Base-by-base conservation (phyloP, 2,113 vertebrate species). In the Callospermophilus lateralis region DNA sequence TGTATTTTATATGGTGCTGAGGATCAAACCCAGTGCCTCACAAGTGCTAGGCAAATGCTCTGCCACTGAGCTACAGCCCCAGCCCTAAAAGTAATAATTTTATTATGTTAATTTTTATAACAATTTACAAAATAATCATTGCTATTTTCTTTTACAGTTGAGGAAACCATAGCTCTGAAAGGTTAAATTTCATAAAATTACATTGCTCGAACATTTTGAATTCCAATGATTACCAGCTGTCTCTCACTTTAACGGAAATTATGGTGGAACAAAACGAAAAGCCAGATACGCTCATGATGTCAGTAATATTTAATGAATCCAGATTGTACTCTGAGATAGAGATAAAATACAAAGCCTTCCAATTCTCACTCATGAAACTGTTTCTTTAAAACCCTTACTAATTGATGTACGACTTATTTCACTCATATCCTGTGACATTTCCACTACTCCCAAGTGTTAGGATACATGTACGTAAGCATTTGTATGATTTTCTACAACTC, bases 321-420 rank as follows among this genome's bases (percentile, higher is more conserved):
- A 74, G 32, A 78, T n/a, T 51, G 22, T 65, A 80, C n/a, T 81
- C 32, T 16, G 3, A 55, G 30, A 30, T 81, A 90, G 3, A 55
- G 30, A 30, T 81, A 90, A 96, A 88, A 73, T 37, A 58, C 0
- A 87, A 93, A 84, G 12, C 1, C 48, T 87, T 97, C 16, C 15
- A 58, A 28, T 90, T 94, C 45, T 94, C n/a, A 89, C 37, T 84
- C 73, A 30, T 67, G 6, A 28, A 89, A 34, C 34, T 7, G 3
- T 10, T 51, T 95, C 17, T 65, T 91, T 77, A 42, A 97, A 92
- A 95, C 58, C 19, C 16, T 58, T 92, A 76, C 63, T 95, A 83
- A 70, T 76, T 95, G 73, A 13, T 32, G 4, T 65, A 37, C 1
- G 77, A 13, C 16, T 96, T 93, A 55, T 42, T 30, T 90, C 9